Evolutionary conservation across 1,140 invertebrate genomes (phyloP), one percentile per base, ranked within the genome.

Genomic region (Camponotus vicinus): DNA sequence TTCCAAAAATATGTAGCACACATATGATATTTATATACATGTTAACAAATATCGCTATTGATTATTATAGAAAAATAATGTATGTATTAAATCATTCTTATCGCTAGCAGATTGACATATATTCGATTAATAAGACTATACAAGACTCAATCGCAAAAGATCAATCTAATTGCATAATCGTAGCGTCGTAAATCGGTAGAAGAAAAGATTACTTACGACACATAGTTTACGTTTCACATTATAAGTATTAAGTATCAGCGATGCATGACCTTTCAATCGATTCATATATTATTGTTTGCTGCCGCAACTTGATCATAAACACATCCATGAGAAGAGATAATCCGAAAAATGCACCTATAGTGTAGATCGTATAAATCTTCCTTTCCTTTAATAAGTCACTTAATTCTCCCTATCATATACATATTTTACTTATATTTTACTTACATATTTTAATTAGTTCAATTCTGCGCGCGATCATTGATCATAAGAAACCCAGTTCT

Each of bases 201-300:
- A 52, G 69, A 67, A 89, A 89, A 89, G 88, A 79, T 89, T 82
- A 87, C 67, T 59, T 15, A 37, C 80, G 86, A 80, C 86, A 89
- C 85, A 89, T 86, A 89, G 79, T 77, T 75, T 42, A 69, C 11
- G 40, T 83, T 86, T 78, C 15, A 21, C 52, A 52, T 76, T 27
- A 71, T 87, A 76, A 85, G 78, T 80, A 15, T 83, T 63, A 73
- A 73, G 55, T 70, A 71, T 18, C 55, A 27, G 45, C 34, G 42
- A 84, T 83, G 70, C 73, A 77, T 85, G 78, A 64, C 86, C 82
- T 89, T 89, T 87, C 55, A 70, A 83, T 86, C 55, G 57, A 82
- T 80, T 89, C 86, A 75, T 76, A 75, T 87, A 78, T 87, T 61
- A 87, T 77, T 76, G 42, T 40, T 83, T 37, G 66, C 64, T 15